Evolutionary conservation across 2,888 invertebrate genomes (phyloP).

Genomic region (Selenia dentaria): DNA sequence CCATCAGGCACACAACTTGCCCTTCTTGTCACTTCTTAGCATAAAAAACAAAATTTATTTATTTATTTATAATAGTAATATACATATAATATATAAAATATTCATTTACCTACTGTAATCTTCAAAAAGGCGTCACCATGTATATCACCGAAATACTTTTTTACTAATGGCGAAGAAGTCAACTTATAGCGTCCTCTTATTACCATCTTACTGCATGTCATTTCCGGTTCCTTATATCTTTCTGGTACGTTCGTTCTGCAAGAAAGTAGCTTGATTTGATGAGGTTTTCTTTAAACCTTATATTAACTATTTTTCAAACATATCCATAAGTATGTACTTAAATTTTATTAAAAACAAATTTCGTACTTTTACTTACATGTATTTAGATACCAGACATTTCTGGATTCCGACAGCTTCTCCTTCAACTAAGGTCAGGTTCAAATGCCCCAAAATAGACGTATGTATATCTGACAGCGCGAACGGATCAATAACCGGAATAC

Average conservation of each 20-base stretch:
- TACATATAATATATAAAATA: no score
- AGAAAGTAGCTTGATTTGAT: no score
- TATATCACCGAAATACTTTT: constrained; percentile 6
- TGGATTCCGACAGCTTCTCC: constrained; percentile 25
- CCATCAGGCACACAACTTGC: no score
- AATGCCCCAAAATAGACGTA: constrained; percentile 14
- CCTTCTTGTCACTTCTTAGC: no score
- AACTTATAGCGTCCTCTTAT: constrained; percentile 21
- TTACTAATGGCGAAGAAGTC: constrained; percentile 8
- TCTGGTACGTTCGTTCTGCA: constrained; percentile 20
- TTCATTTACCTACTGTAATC: constrained; percentile 23
- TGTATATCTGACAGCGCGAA: constrained; percentile 5
- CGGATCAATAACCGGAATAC: constrained; percentile 21
- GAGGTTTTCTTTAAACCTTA: no score
- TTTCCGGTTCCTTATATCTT: constrained; percentile 17
- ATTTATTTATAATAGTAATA: no score
- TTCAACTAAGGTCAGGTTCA: constrained; percentile 37
- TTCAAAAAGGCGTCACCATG: constrained; percentile 21
- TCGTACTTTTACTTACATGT: no score
- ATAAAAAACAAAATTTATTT: no score
- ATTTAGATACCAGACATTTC: constrained; percentile 19
- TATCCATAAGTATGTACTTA: no score
- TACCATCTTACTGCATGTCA: constrained; percentile 19
- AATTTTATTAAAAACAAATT: no score
- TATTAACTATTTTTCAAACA: no score